phyloP scores from a whole-genome alignment of 2,888 invertebrate genomes.

The Allacma fusca region DNA sequence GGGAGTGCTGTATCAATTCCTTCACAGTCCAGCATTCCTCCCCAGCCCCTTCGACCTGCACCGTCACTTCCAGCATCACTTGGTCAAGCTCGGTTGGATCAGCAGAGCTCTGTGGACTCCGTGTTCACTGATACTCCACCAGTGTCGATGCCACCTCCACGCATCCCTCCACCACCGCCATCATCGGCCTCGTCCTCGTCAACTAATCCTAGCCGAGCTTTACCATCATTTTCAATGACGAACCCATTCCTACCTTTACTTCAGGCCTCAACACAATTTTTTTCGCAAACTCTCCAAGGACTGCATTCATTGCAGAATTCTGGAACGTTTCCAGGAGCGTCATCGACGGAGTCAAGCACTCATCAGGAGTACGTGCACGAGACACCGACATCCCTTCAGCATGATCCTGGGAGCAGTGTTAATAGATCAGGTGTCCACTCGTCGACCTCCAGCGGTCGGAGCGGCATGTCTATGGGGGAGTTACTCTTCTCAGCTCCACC shows the following conservation, averaged over 20 bases:
- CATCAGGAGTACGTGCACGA: neutral
- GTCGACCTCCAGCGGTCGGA: constrained; percentile 21
- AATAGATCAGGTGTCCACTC: constrained; percentile 13
- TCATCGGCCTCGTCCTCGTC: neutral
- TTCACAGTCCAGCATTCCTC: constrained; percentile 40
- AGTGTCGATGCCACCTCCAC: constrained; percentile 44
- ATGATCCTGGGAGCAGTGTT: neutral
- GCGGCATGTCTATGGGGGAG: constrained; percentile 59
- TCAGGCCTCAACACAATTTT: constrained; percentile 58
- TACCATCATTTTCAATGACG: constrained; percentile 49
- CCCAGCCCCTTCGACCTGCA: constrained; percentile 59
- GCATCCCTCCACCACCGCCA: constrained; percentile 72
- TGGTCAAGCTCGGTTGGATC: constrained; percentile 28
- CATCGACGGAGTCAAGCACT: constrained; percentile 14
- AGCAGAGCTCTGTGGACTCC: constrained; percentile 50
- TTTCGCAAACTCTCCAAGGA: constrained; percentile 53
- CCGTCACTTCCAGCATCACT: constrained; percentile 57
- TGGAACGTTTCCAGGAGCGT: constrained; percentile 13
- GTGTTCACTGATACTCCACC: constrained; percentile 51
- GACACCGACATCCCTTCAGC: neutral
- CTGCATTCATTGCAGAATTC: constrained; percentile 46
- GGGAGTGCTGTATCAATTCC: constrained; percentile 46
- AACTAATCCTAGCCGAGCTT: neutral
- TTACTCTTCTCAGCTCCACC: constrained; percentile 58
- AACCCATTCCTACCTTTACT: constrained; percentile 60